Conservation (phyloP, 2,797 vertebrate genomes). For the Gymnocypris eckloni region DNA sequence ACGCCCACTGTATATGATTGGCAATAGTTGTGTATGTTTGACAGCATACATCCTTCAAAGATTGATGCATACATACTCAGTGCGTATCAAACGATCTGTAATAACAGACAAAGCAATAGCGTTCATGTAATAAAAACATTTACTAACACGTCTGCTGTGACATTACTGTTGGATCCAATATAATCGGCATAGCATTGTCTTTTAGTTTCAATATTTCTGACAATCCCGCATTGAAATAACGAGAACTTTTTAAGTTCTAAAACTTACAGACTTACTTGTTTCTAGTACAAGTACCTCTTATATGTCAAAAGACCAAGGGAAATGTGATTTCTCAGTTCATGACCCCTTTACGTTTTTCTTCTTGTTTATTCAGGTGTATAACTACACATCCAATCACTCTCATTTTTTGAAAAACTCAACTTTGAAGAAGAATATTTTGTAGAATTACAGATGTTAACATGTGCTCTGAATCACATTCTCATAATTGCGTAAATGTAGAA, state of each 20-base stretch:
- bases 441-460: slow-evolving; percentile 39
- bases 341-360: neutral
- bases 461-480: slow-evolving; percentile 30
- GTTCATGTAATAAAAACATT: neutral
- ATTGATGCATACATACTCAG: neutral
- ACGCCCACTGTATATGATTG: neutral
- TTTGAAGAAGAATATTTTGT: slow-evolving; percentile 19
- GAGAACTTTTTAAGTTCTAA: neutral
- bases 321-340: neutral
- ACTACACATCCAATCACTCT: neutral
- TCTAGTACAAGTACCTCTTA: neutral
- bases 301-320: neutral
- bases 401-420: neutral
- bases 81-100: neutral
- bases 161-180: neutral
- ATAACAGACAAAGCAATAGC: neutral
- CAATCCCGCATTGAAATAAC: neutral
- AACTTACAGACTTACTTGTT: neutral
- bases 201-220: neutral
- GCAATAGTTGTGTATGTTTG: neutral
- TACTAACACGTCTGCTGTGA: neutral
- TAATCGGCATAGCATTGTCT: neutral
- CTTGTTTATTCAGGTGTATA: neutral
- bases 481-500: slow-evolving; percentile 52
- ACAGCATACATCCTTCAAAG: no score